These are phyloP conservation scores for Drosophila histrio DNA, from an alignment of 2,888 invertebrate genomes.

Conservation along the genomic window DNA sequence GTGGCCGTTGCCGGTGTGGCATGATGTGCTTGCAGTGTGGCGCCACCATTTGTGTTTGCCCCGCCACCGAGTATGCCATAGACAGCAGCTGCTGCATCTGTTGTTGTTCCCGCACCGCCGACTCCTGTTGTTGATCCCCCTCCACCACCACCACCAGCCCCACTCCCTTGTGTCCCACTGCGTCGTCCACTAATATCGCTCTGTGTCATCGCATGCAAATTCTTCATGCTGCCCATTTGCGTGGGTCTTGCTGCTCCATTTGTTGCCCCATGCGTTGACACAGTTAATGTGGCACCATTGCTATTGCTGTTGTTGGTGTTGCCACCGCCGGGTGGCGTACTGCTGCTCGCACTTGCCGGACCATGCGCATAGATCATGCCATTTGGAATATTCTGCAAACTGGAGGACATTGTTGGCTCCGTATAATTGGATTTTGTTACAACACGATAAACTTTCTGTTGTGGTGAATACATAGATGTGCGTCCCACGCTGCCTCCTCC, in stretches of 20 bases:
- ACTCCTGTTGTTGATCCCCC: conserved; percentile 47
- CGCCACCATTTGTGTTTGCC: conserved; percentile 40
- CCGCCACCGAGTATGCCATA: conserved; percentile 70
- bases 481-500: conserved; percentile 66
- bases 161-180: conserved; percentile 40
- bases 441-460: conserved; percentile 83
- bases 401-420: conserved; percentile 84
- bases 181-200: conserved; percentile 82
- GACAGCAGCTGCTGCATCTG: conserved; percentile 53
- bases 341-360: conserved; percentile 61
- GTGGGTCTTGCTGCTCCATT: conserved; percentile 63
- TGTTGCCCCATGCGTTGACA: conserved; percentile 52
- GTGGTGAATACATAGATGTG: conserved; percentile 82
- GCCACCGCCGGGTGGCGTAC: conserved; percentile 52
- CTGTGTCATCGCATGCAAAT: conserved; percentile 83
- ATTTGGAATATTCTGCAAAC: conserved; percentile 84
- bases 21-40: conserved; percentile 79
- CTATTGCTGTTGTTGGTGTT: conserved; percentile 24
- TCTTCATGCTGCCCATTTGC: conserved; percentile 81
- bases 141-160: too few relatives aligned
- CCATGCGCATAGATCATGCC: conserved; percentile 82
- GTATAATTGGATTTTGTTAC: conserved; percentile 83
- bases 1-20: conserved; percentile 79
- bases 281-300: too few relatives aligned
- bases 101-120: conserved; percentile 25